Evolutionary conservation across 2,797 vertebrate genomes (phyloP).

Genomic region (Poeciliopsis infans): DNA sequence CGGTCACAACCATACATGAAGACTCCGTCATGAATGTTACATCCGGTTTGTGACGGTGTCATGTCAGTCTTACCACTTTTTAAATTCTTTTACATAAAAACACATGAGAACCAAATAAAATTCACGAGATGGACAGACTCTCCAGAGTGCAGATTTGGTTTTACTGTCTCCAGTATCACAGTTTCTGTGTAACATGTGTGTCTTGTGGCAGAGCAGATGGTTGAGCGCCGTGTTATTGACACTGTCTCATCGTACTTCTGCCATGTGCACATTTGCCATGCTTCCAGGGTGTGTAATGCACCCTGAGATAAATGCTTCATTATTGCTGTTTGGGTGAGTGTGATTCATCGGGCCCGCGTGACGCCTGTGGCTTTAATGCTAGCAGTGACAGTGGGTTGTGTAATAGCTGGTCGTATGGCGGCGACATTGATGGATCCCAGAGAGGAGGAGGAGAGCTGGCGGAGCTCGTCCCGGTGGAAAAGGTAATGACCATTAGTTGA

Average conservation of each 20-base stretch:
- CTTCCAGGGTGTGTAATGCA: conserved; percentile 65
- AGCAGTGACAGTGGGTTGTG: conserved; percentile 50
- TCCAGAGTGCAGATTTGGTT: conserved; percentile 15
- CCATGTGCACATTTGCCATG: conserved; percentile 51
- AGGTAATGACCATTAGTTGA: conserved; percentile 54
- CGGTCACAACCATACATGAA: no score
- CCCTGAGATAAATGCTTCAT: conserved; percentile 68
- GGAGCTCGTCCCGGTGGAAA: conserved; percentile 42
- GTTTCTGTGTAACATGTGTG: conserved; percentile 35
- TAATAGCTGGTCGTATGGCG: conserved; percentile 37
- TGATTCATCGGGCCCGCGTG: conserved; percentile 58
- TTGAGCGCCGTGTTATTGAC: conserved; percentile 63
- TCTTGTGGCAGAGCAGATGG: conserved; percentile 67
- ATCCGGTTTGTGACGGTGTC: no score
- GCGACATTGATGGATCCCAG: conserved; percentile 62
- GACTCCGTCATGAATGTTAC: no score
- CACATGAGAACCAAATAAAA: not conserved
- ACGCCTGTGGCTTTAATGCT: conserved; percentile 57
- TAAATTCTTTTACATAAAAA: not conserved
- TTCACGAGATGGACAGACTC: not conserved
- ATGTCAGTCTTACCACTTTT: no score
- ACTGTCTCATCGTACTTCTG: conserved; percentile 57
- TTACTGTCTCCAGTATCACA: conserved; percentile 24
- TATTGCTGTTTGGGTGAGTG: conserved; percentile 66
- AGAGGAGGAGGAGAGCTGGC: conserved; percentile 50